Evolutionary conservation across 2,797 vertebrate species (phyloP).

Genomic region (Acestrorhynchus altus): DNA sequence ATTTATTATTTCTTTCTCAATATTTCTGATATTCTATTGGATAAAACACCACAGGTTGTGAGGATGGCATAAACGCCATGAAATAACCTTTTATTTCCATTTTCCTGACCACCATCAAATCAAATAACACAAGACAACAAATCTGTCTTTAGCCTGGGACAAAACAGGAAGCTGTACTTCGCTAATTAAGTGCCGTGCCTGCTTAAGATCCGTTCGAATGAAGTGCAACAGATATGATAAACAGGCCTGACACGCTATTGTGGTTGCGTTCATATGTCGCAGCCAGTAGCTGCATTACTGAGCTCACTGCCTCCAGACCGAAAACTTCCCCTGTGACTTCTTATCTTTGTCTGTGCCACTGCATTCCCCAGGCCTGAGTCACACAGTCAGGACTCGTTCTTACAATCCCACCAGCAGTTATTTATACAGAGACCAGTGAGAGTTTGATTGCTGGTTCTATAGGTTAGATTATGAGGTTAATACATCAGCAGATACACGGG

Average conservation of each 20-base stretch:
- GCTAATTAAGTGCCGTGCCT: neutral
- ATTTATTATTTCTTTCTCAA: too few relatives aligned
- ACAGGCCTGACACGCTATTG: slow-evolving; percentile 1
- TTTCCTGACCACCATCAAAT: neutral
- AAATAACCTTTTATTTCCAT: too few relatives aligned
- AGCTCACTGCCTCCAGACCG: slow-evolving; percentile 49
- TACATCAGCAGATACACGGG: slow-evolving; percentile 40
- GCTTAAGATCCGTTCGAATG: neutral
- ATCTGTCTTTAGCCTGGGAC: neutral
- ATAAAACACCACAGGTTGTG: too few relatives aligned
- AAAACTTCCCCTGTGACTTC: slow-evolving; percentile 70
- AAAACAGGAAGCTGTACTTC: neutral
- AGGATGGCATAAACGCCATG: too few relatives aligned
- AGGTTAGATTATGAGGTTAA: slow-evolving; percentile 50
- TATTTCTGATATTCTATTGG: too few relatives aligned
- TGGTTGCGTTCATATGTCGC: slow-evolving; percentile 2
- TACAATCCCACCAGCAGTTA: slow-evolving; percentile 35
- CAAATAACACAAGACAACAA: neutral
- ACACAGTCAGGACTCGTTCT: slow-evolving; percentile 67
- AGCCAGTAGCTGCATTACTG: slow-evolving; percentile 25
- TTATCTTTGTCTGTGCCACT: slow-evolving; percentile 70
- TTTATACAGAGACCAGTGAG: slow-evolving; percentile 24
- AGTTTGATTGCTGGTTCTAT: slow-evolving; percentile 2
- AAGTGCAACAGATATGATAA: neutral
- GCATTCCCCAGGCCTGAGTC: slow-evolving; percentile 77